phyloP scores from a whole-genome alignment of 2,888 invertebrate species.

The Drosophila imparisetae region DNA sequence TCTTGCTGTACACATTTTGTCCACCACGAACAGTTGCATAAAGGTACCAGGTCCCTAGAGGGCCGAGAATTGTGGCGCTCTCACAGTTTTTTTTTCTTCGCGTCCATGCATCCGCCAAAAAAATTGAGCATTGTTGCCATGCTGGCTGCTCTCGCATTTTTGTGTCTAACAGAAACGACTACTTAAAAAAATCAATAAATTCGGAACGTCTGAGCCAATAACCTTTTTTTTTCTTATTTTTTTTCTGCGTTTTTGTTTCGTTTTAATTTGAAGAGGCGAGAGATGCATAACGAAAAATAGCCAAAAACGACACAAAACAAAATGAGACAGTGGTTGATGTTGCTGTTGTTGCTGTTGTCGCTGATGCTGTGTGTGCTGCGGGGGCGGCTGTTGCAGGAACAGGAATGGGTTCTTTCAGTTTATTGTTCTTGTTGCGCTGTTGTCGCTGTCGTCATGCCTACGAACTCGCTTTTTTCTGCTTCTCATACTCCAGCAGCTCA shows the following conservation, averaged over 20 bases:
- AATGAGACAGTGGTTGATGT: not conserved
- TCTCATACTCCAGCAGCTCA: conserved; percentile 9
- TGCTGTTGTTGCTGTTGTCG: not conserved
- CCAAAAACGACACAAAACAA: conserved; percentile 9
- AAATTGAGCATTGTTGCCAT: conserved; percentile 44
- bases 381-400: conserved; percentile 16
- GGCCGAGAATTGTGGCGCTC: conserved; percentile 16
- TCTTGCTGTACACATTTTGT: not conserved
- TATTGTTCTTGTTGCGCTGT: conserved; percentile 6
- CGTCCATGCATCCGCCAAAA: conserved; percentile 33
- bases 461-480: conserved; percentile 16
- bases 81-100: not conserved
- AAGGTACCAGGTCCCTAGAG: not conserved
- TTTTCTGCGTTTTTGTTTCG: conserved; percentile 3
- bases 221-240: conserved; percentile 2
- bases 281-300: conserved; percentile 43
- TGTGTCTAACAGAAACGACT: conserved; percentile 40
- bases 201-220: conserved; percentile 34
- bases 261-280: conserved; percentile 36
- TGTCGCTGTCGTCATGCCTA: conserved; percentile 37
- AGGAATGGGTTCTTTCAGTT: conserved; percentile 31
- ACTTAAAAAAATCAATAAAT: conserved; percentile 45
- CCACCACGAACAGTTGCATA: not conserved
- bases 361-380: conserved; percentile 4
- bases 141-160: conserved; percentile 31